Percentiles rank a stretch among this genome's conserved stretches.
phyloP scores from a whole-genome alignment of 2,797 vertebrate genomes.

The Dermochelys coriacea region DNA sequence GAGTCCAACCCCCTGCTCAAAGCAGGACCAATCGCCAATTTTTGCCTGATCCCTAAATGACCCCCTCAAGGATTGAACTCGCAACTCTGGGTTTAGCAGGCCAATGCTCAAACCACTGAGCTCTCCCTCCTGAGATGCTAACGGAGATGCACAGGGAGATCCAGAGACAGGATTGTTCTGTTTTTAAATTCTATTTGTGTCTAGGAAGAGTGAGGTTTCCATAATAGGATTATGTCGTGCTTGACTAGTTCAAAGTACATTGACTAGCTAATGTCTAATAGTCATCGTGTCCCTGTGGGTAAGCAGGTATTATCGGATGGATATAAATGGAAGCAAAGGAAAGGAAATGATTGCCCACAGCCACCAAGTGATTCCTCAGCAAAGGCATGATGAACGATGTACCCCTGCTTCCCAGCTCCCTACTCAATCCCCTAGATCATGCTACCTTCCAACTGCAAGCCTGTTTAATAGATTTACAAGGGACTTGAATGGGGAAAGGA shows the following conservation, averaged over 20 bases:
- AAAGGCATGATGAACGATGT: background rate
- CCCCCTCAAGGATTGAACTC: no score
- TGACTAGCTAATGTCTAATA: background rate
- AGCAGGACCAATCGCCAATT: no score
- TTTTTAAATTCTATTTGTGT: background rate
- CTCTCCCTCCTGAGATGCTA: background rate
- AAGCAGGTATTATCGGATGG: background rate
- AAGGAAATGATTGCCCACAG: background rate
- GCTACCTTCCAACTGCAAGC: background rate
- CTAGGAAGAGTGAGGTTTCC: background rate
- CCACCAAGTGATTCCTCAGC: background rate
- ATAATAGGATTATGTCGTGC: background rate
- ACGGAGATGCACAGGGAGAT: background rate
- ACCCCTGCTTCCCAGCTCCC: background rate
- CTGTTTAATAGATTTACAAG: background rate
- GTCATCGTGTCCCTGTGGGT: background rate
- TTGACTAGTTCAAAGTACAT: background rate
- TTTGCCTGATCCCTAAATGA: no score
- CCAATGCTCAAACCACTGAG: no score
- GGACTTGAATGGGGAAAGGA: background rate
- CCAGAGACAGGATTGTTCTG: background rate
- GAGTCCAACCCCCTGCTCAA: no score
- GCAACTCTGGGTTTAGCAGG: no score
- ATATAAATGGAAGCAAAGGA: background rate
- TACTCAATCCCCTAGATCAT: background rate